Base-by-base conservation (phyloP, 2,888 invertebrate genomes). In the Drosophila borealis region DNA sequence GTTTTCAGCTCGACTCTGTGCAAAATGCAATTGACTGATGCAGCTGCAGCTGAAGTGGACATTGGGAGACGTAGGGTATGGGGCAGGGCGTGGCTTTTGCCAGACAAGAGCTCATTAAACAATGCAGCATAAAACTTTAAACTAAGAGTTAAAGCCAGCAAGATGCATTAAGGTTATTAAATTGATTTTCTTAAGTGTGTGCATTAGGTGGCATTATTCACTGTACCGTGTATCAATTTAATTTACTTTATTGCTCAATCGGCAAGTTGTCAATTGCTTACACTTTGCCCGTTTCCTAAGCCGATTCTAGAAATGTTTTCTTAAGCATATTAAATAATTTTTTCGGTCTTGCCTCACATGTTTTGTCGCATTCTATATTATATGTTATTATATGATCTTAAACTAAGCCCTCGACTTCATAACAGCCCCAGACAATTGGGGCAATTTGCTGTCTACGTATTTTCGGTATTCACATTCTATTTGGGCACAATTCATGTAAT, bases 401-500 rank as follows among this genome's bases (percentile, higher is more conserved):
- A 53, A 79, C 63, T 77, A 70, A 75, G 76, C 76, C 45, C 76
- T 64, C 67, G 49, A 86, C 72, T 76, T 68, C 54, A 46, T 54
- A 51, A 42, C 45, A 48, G 49, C n/a, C 37, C 14, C 19, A 37
- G 74, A 74, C 85, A 87, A 87, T 81, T 81, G 85, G 61, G 60
- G 63, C 81, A 84, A 87, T 87, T 87, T 81, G 85, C 79, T 78
- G 19, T 37, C 14, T 11, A 25, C 45, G 25, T 33, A 37, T 59
- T 10, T 42, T 44, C 13, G 17, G 41, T 13, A 13, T 49, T 64
- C 64, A 55, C 51, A 44, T 39, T 46, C 60, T 46, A 46, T 39
- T 50, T 45, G 50, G 44, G 61, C 73, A 73, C 68, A 73, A 73
- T 68, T 59, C 41, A 48, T 42, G 69, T 74, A 57, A 74, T 70